Evolutionary conservation across 2,888 invertebrate genomes (phyloP), one percentile per base, ranked within the genome.

Genomic region (Tipula helvola): DNA sequence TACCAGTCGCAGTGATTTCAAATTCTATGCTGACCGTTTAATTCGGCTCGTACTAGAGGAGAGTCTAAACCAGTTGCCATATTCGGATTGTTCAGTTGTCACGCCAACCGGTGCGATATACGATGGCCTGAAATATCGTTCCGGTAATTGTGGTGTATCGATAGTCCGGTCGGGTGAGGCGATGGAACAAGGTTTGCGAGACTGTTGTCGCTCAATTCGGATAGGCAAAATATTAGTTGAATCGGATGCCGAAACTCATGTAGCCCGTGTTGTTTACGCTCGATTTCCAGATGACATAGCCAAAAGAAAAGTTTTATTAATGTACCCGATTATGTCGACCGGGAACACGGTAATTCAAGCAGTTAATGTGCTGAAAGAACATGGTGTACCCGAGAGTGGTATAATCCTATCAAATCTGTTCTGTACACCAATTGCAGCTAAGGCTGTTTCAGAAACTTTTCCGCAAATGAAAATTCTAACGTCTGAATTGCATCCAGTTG

Each of bases 301-400:
- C 0, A 93, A 95, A 86, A 93, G 99, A 89, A 95, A 95, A 90
- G 98, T 99, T 71, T 93, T 99, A 84, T 93, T 99, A 3, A 98
- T 99, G 97, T 99, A 99, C 92, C 99, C 99, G 10, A 99, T 99
- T 87, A 98, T 99, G 97, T 98, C 98, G 88, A 98, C 98, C 0
- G 99, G 99, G 1, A 99, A 98, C 90, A 99, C 99, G 85, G 98
- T 99, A 5, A 95, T 95, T 89, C 95, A 97, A 94, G 98, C 99
- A 0, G 97, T 99, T 0, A 96, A 97, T 89, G 98, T 99, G 0
- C 92, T 99, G 52, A 96, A 97, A 88, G 98, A 99, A 89, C 98
- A 99, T 90, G 96, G 96, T 13, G 99, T 99, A 0, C 94, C 95
- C 87, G 98, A 99, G 92, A 96, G 96, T 88, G 96, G 98, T 89